These are phyloP conservation scores for Amphilophus citrinellus DNA, from an alignment of 2,113 vertebrate genomes.

Conservation along the genomic window DNA sequence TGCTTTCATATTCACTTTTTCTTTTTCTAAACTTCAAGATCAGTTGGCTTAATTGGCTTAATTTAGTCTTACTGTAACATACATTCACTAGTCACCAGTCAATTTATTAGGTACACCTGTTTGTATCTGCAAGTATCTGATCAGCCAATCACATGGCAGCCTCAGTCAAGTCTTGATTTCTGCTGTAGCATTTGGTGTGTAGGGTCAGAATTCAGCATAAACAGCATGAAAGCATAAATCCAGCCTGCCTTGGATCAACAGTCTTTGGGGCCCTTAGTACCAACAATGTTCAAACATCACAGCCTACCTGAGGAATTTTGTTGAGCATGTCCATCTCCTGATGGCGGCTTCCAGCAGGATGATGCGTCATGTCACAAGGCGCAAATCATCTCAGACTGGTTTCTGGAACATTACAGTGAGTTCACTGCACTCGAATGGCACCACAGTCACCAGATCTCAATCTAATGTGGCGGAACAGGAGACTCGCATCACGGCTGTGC, in stretches of 20 bases:
- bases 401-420: not conserved
- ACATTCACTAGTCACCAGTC: not conserved
- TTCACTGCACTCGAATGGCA: not conserved
- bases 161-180: no score
- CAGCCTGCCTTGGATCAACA: not conserved
- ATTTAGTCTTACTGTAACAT: not conserved
- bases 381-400: not conserved
- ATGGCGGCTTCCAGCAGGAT: not conserved
- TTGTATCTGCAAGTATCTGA: not conserved
- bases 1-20: not conserved
- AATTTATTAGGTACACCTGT: not conserved
- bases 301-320: not conserved
- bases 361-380: not conserved
- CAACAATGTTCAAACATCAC: not conserved
- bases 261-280: not conserved
- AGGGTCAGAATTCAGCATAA: not conserved
- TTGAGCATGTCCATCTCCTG: not conserved
- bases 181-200: no score
- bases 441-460: no score
- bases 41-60: not conserved
- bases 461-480: no score
- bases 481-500: no score
- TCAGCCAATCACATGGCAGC: not conserved
- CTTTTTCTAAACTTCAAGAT: not conserved
- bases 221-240: not conserved